Base-by-base conservation (phyloP, 2,888 invertebrate genomes). In the Agonopterix alstromeriana region DNA sequence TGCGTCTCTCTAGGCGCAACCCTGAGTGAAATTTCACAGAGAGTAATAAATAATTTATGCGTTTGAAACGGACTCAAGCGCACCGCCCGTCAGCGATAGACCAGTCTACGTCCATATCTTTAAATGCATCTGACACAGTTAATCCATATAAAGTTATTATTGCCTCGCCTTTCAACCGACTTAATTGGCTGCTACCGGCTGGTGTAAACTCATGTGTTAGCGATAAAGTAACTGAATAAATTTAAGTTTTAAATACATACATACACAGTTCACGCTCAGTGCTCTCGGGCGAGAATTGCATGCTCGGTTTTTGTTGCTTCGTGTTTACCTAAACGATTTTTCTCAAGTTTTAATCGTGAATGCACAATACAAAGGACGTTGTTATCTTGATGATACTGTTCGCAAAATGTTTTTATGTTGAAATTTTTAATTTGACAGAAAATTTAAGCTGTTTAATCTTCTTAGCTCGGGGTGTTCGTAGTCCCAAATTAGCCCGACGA, bases 91-190 rank as follows among this genome's bases (percentile, higher is more conserved):
- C 65, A 63, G 65, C 73, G 68, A 69, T 73, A 73, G 74, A 71
- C 69, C 62, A 61, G 67, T 67, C 68, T 54, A 54, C 55, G 60
- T 59, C 63, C 63, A 63, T 81, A 82, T 83, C 80, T 77, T 59
- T 73, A 71, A 79, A 76, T 74, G 77, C 73, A 79, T 81, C 81
- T 80, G 82, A 81, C 80, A 78, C 70, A 74, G 71, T 78, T 81
- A 77, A 79, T 81, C 81, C 77, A 76, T 81, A 82, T 82, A 80
- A 78, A 83, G 79, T 79, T 80, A 83, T 81, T 83, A 80, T 74
- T 73, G 69, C 74, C 65, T 74, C 73, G 75, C 73, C 74, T 79
- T 78, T 77, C 74, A 76, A 77, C 73, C 61, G 67, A 73, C 72
- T 81, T 82, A 82, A 84, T 82, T 82, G 77, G 73, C 71, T 61